Evolutionary conservation across 2,113 vertebrate genomes (phyloP), one percentile per base, ranked within the genome.

Genomic region (Clarias macrocephalus): DNA sequence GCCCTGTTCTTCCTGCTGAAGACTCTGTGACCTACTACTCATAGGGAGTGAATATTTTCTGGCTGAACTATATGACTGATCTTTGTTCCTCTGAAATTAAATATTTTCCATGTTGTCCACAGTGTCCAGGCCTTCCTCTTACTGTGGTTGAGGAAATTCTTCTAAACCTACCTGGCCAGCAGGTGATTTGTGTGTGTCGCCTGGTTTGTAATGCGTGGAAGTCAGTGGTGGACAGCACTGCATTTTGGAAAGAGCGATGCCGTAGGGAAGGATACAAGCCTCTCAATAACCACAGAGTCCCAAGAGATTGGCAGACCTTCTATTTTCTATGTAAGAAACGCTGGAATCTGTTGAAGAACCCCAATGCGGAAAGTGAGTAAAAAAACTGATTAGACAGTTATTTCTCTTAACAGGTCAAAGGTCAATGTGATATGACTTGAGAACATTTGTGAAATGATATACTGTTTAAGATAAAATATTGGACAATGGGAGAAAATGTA

Each of bases 281-380:
- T 0, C 0, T 15, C 0, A 28, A 88, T 16, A 13, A 56, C 0
- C 90, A 86, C 42, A 92, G 59, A 85, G 42, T 18, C 0, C 91
- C 93, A 0, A 18, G 63, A 0, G 89, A 94, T 90, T 95, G 95
- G 94, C 88, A 90, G 33, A 12, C 86, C n/a, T 94, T 93, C 90
- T 95, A 94, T 81, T 93, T 93, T 82, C 56, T 94, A 28, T 81
- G 88, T 88, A 94, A 89, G 80, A 93, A 89, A 54, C 93, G 91
- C 28, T 90, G 91, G 8, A 96, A 96, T 88, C 92, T 96, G 0
- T 83, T 96, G 21, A 94, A 91, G 87, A 96, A 96, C 62, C 88
- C 95, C 0, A 91, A 72, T 59, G 95, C 87, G 7, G 91, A 95
- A 76, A 42, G 95, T 95, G 87, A 92, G 90, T 19, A 60, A 80